Evolutionary conservation across 64 coral and sea anemone species (phyloP).

Genomic region (Montipora sp.): DNA sequence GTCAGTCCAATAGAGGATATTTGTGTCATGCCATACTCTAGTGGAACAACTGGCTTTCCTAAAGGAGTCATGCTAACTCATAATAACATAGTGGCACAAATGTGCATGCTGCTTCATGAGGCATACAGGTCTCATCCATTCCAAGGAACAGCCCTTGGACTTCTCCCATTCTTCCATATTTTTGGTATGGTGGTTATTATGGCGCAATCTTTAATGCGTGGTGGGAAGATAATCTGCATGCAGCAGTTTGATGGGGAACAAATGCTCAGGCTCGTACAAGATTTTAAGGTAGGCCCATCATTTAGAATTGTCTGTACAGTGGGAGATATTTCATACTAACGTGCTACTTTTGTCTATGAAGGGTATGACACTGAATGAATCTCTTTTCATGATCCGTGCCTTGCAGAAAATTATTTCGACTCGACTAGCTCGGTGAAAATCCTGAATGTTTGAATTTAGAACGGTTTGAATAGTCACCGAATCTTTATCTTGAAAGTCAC

Average conservation of each 20-base stretch:
- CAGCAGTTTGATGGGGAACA: slow-evolving; percentile 65
- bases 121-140: slow-evolving; percentile 27
- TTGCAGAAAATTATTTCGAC: no score
- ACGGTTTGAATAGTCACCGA: no score
- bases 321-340: background rate
- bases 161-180: slow-evolving; percentile 76
- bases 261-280: slow-evolving; percentile 65
- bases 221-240: slow-evolving; percentile 76
- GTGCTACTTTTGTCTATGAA: no score
- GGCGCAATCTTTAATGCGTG: slow-evolving; percentile 38
- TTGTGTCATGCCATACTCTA: slow-evolving; percentile 65
- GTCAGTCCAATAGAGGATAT: slow-evolving; percentile 46
- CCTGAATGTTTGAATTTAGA: no score
- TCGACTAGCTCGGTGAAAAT: no score
- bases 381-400: no score
- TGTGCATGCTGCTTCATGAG: slow-evolving; percentile 40
- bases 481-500: no score
- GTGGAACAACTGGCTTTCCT: slow-evolving; percentile 71
- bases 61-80: slow-evolving; percentile 84
- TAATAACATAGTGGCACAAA: slow-evolving; percentile 61
- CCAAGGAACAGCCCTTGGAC: background rate
- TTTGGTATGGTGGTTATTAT: slow-evolving; percentile 74
- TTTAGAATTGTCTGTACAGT: no score
- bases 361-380: no score
- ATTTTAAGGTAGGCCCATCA: slow-evolving; percentile 58